These are phyloP conservation scores for Dreissena rostriformis DNA, from an alignment of 1,140 invertebrate species.

Conservation along the genomic window DNA sequence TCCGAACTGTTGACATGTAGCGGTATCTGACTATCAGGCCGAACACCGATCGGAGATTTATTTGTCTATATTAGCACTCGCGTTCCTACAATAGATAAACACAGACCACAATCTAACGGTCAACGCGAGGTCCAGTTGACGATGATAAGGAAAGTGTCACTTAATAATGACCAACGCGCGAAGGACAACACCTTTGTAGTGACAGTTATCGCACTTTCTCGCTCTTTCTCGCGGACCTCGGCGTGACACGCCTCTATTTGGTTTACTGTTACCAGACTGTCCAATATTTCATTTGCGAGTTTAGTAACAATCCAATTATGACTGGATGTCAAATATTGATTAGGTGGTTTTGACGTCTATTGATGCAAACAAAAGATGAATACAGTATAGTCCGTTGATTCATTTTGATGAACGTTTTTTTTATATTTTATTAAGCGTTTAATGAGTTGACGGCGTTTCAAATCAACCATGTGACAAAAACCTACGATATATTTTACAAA, in stretches of 20 bases:
- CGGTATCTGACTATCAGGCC: conserved; percentile 13
- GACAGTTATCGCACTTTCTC: conserved; percentile 48
- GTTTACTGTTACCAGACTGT: conserved; percentile 28
- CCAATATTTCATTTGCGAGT: conserved; percentile 8
- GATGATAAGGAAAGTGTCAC: conserved; percentile 35
- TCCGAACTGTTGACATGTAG: conserved; percentile 28
- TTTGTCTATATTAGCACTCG: conserved; percentile 43
- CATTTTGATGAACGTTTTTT: no score
- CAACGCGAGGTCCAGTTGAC: background rate
- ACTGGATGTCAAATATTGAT: no score
- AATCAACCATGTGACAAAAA: no score
- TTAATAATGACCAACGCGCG: conserved; percentile 12
- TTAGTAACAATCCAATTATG: no score
- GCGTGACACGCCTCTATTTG: conserved; percentile 43
- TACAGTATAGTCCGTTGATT: no score
- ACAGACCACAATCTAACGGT: conserved; percentile 3
- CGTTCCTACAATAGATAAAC: conserved; percentile 38
- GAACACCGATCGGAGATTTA: background rate
- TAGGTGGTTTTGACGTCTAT: no score
- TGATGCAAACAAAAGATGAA: no score
- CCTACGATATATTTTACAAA: no score
- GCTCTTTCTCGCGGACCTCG: conserved; percentile 16
- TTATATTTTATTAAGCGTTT: no score
- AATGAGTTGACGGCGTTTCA: no score
- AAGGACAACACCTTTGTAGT: conserved; percentile 33